Evolutionary conservation across 2,888 invertebrate genomes (phyloP), one percentile per base, ranked within the genome.

Genomic region (Brenthis daphne): DNA sequence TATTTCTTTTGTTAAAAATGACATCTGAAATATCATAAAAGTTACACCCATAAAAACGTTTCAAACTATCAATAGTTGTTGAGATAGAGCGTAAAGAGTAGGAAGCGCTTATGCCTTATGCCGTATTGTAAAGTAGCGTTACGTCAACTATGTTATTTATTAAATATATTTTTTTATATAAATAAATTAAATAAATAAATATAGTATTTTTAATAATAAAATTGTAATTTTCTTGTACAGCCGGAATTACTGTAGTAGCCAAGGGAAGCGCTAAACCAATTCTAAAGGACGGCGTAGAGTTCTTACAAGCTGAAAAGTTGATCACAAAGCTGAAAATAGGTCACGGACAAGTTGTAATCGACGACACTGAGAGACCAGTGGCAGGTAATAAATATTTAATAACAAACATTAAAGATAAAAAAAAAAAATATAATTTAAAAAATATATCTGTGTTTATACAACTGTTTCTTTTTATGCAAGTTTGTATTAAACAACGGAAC

Each of bases 251-350:
- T 66, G 94, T 94, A 1, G 89, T 93, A 47, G 93, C 94, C 0
- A 94, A 93, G 71, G 95, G 94, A 0, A 85, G 85, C 33, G 94
- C 94, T 0, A 95, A 95, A 74, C 90, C 94, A 4, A 84, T 94
- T 6, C 84, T 88, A 61, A 94, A 92, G 73, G 94, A 95, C 13
- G 95, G 94, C 1, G 90, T 94, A 6, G 92, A 94, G 65, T 95
- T 94, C 78, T 87, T 95, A 64, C 94, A 94, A 76, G 86, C 94
- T 2, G 94, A 95, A 65, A 95, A 94, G 78, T 81, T 96, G 29
- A 83, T 91, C 58, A 87, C 94, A 14, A 95, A 95, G 83, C 88
- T 95, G 65, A 94, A 93, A 74, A 92, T 96, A 51, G 94, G 93
- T 0, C 89, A 94, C 77, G 95, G 95, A 0, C 93, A 94, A 70